Percentiles rank a stretch among this genome's conserved stretches.
Conservation (phyloP, 2,888 invertebrate genomes). For the Eledona agricola region DNA sequence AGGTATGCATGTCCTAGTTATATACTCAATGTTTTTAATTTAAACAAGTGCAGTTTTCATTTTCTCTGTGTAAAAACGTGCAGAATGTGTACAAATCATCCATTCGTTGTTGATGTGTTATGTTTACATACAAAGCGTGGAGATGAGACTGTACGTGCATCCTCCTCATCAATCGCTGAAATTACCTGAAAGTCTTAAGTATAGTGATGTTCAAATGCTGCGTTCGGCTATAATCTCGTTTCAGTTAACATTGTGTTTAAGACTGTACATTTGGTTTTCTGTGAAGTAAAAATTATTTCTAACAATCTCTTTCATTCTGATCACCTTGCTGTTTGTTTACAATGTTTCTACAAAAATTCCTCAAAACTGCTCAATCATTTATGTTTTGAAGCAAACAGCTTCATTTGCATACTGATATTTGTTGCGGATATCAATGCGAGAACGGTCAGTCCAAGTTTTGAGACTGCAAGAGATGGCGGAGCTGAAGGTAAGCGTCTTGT, state of each 20-base stretch:
- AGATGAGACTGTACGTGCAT: slow-evolving; percentile 34
- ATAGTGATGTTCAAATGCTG: slow-evolving; percentile 19
- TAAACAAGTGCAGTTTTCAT: slow-evolving; percentile 44
- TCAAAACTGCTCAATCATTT: slow-evolving; percentile 31
- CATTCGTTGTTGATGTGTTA: slow-evolving; percentile 34
- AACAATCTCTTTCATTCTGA: slow-evolving; percentile 28
- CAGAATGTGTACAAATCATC: slow-evolving; percentile 34
- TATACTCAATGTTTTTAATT: slow-evolving; percentile 50
- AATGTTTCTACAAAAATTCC: slow-evolving; percentile 10
- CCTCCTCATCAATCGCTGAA: slow-evolving; percentile 25
- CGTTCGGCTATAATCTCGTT: slow-evolving; percentile 32
- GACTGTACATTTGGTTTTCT: slow-evolving; percentile 48
- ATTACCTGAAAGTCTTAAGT: slow-evolving; percentile 19
- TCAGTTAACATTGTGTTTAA: slow-evolving; percentile 41
- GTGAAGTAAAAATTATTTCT: slow-evolving; percentile 48
- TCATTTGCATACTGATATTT: slow-evolving; percentile 34
- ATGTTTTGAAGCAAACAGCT: slow-evolving; percentile 23
- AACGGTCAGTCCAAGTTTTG: slow-evolving; percentile 10
- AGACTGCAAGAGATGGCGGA: slow-evolving; percentile 15
- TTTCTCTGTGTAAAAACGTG: slow-evolving; percentile 35
- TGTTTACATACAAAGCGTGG: slow-evolving; percentile 41
- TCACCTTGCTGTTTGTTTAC: slow-evolving; percentile 6
- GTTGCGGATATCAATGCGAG: slow-evolving; percentile 12
- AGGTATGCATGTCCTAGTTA: slow-evolving; percentile 50
- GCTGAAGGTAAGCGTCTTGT: slow-evolving; percentile 28